These are phyloP conservation scores for Monomorium pharaonis DNA, from an alignment of 1,140 invertebrate genomes.

Conservation along the genomic window DNA sequence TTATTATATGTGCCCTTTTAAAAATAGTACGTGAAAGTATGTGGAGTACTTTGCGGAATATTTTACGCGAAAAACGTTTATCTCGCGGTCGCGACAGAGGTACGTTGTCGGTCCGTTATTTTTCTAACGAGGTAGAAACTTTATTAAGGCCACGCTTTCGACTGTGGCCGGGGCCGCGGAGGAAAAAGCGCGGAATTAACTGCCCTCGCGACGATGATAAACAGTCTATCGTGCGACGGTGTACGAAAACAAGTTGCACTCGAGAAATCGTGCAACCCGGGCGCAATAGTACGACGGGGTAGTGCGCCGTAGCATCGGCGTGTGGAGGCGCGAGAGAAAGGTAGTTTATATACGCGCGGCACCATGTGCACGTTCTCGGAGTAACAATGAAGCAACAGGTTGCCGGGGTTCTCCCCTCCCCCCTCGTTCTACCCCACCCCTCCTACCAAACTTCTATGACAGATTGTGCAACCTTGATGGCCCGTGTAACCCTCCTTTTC, in stretches of 20 bases:
- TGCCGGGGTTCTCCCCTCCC: conserved; percentile 45
- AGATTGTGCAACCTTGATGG: conserved; percentile 76
- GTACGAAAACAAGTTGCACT: conserved; percentile 55
- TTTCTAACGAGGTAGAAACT: conserved; percentile 40
- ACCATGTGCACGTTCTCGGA: conserved; percentile 64
- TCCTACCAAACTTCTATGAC: conserved; percentile 71
- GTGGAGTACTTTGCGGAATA: neutral
- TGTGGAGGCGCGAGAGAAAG: conserved; percentile 61
- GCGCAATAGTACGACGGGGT: conserved; percentile 18
- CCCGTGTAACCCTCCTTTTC: conserved; percentile 72
- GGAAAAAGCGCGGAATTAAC: conserved; percentile 42
- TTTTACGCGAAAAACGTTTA: neutral
- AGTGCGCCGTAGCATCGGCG: conserved; percentile 16
- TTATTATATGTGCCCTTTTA: neutral
- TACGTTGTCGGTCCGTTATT: conserved; percentile 26
- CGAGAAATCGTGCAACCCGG: conserved; percentile 54
- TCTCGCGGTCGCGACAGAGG: neutral
- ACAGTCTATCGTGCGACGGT: conserved; percentile 35
- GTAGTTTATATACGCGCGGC: conserved; percentile 59
- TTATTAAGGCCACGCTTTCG: conserved; percentile 43
- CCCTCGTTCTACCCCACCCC: neutral
- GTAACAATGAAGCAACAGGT: conserved; percentile 76
- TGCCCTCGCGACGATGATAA: conserved; percentile 58
- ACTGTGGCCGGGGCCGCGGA: neutral
- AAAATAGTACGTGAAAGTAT: too few species aligned